Conservation (phyloP, 2,113 vertebrate genomes). For the Sorex fumeus region DNA sequence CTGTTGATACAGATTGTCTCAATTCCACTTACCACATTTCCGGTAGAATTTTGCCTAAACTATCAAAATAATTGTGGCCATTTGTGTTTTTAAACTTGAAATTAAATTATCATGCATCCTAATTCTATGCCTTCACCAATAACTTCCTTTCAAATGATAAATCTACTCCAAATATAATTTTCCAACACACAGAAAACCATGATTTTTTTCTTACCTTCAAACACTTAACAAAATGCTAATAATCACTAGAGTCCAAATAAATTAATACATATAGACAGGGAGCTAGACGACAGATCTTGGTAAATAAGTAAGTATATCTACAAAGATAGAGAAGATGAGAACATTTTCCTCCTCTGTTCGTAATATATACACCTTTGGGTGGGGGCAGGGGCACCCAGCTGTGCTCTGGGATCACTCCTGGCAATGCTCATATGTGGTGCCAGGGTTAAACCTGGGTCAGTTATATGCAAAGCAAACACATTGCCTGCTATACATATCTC, state of each 20-base stretch:
- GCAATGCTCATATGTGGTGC: too few species aligned
- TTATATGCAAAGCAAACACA: too few species aligned
- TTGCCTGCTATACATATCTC: too few species aligned
- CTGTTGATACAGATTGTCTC: background rate
- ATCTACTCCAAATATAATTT: slow-evolving; percentile 31
- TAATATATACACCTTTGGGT: too few species aligned
- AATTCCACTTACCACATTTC: slow-evolving; percentile 10
- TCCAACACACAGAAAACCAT: slow-evolving; percentile 27
- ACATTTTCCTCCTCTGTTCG: background rate
- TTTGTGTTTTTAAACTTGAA: slow-evolving; percentile 20
- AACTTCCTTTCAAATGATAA: slow-evolving; percentile 22
- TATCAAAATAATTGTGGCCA: background rate
- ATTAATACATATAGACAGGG: background rate
- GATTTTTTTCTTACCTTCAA: slow-evolving; percentile 3
- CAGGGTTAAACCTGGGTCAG: too few species aligned
- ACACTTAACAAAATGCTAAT: background rate
- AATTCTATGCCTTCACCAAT: slow-evolving; percentile 33
- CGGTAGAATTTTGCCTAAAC: slow-evolving; percentile 3
- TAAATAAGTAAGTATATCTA: too few species aligned
- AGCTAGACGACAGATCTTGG: too few species aligned
- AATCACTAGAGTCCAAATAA: background rate
- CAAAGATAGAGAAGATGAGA: too few species aligned
- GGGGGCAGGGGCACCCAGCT: too few species aligned
- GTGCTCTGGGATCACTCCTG: too few species aligned
- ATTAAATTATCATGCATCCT: slow-evolving; percentile 14